These are phyloP conservation scores for Calameuta idolon DNA, from an alignment of 2,888 invertebrate genomes.

Conservation along the genomic window DNA sequence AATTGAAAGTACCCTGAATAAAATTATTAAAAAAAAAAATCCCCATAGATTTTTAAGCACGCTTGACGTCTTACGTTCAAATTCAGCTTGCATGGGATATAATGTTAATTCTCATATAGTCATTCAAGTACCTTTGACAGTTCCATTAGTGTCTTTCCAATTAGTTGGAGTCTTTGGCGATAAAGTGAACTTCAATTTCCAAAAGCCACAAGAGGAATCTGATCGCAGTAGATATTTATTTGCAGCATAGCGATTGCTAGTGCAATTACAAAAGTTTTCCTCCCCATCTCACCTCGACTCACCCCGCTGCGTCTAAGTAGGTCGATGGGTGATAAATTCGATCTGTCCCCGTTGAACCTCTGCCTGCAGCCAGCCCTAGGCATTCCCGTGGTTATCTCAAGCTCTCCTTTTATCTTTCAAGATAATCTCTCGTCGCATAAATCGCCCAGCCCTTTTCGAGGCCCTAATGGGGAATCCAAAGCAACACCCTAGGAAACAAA, in stretches of 20 bases:
- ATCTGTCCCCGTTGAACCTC: slow-evolving; percentile 29
- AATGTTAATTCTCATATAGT: neutral
- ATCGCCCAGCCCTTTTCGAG: slow-evolving; percentile 43
- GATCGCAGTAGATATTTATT: neutral
- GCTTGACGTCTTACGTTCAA: neutral
- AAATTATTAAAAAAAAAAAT: neutral
- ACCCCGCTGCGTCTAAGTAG: slow-evolving; percentile 37
- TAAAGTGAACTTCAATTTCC: neutral
- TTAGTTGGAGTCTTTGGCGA: neutral
- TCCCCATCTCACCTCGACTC: neutral
- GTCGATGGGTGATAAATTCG: slow-evolving; percentile 57
- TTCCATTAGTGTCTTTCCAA: neutral
- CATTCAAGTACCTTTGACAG: neutral
- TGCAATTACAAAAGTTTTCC: slow-evolving; percentile 55
- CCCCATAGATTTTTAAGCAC: neutral
- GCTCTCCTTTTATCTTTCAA: slow-evolving; percentile 42
- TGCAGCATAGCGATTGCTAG: slow-evolving; percentile 22
- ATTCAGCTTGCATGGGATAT: neutral
- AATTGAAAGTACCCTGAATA: neutral
- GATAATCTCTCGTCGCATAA: slow-evolving; percentile 54
- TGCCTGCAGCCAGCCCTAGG: neutral
- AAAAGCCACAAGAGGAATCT: neutral
- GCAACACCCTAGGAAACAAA: slow-evolving; percentile 47
- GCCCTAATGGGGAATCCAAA: slow-evolving; percentile 42
- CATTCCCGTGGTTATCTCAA: slow-evolving; percentile 38